phyloP scores from a whole-genome alignment of 2,797 vertebrate species.

The Amazonetta brasiliensis region DNA sequence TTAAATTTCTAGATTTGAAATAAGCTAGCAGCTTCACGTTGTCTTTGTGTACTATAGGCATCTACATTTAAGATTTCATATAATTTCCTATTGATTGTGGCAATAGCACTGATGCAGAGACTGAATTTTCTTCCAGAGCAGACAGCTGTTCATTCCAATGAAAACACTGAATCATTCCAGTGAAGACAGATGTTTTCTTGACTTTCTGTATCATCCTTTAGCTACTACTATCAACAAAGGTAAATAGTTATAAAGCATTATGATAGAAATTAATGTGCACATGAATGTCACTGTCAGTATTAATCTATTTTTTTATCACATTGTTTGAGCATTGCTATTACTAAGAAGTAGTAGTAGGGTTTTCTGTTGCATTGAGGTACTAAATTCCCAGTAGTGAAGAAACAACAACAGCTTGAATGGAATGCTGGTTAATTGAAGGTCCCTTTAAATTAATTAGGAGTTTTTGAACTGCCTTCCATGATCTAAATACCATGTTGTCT shows the following conservation, averaged over 20 bases:
- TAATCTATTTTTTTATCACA: neutral
- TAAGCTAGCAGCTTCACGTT: neutral
- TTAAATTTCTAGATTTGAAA: neutral
- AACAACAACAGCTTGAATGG: neutral
- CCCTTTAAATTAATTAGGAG: neutral
- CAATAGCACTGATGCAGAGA: neutral
- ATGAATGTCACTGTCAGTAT: neutral
- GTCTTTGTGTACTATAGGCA: neutral
- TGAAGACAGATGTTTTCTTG: neutral
- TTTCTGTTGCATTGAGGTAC: neutral
- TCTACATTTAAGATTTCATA: neutral
- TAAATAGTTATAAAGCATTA: neutral
- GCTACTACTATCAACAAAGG: neutral
- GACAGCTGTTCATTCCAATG: too few species aligned
- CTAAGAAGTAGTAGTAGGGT: neutral
- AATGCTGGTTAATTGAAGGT: neutral
- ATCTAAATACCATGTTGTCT: neutral
- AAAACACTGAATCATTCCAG: neutral
- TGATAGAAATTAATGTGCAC: neutral
- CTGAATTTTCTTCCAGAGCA: neutral
- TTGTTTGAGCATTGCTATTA: neutral
- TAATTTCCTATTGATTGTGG: neutral
- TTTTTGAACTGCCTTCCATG: neutral
- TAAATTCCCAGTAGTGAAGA: neutral
- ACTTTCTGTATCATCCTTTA: neutral